Evolutionary conservation across 2,113 vertebrate species (phyloP).

Genomic region (Theristicus caerulescens): DNA sequence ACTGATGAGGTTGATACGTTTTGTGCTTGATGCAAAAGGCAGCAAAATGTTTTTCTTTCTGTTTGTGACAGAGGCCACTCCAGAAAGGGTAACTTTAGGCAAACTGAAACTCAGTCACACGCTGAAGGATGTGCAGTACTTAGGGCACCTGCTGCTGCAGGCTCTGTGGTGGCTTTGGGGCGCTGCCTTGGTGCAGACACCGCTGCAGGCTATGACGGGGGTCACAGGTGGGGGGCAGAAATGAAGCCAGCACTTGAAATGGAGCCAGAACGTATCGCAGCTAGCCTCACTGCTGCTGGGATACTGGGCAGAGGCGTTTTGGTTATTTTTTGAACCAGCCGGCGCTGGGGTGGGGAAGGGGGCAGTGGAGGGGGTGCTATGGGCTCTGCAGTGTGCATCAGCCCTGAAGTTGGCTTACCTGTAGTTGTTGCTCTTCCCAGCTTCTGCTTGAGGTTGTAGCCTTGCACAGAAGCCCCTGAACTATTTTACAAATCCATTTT

Average conservation of each 20-base stretch:
- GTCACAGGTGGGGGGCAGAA: background rate
- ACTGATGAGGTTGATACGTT: fast-evolving
- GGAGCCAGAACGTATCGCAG: fast-evolving
- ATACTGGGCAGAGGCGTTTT: background rate
- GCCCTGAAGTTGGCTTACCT: background rate
- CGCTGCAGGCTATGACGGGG: background rate
- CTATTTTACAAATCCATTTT: background rate
- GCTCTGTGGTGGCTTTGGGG: background rate
- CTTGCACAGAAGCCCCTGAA: background rate
- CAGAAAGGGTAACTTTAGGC: background rate
- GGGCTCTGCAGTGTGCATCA: background rate
- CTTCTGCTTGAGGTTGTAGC: background rate
- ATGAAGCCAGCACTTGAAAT: background rate
- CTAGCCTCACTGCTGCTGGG: background rate
- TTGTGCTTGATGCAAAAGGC: background rate
- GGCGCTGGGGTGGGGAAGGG: fast-evolving
- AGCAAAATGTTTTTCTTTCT: background rate
- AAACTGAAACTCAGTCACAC: fast-evolving
- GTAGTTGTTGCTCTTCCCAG: background rate
- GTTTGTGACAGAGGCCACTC: background rate
- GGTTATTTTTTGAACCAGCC: background rate
- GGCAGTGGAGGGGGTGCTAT: background rate
- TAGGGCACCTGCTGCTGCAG: background rate
- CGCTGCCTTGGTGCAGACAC: background rate
- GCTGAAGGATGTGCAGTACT: background rate